Base-by-base conservation (phyloP, 1,140 invertebrate genomes). In the Drosophila setifemur region DNA sequence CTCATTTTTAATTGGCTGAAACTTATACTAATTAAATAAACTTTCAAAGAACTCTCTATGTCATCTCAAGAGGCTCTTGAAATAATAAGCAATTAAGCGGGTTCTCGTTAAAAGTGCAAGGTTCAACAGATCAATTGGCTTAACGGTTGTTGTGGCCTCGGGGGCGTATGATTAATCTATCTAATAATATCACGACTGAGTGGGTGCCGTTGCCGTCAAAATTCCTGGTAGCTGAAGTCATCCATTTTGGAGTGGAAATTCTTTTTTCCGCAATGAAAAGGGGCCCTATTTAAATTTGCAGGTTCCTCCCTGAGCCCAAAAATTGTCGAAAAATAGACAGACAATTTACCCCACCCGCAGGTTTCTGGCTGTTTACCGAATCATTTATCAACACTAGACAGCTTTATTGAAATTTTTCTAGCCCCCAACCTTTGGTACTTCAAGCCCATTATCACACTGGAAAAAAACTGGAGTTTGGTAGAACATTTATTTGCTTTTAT, bases 121-220 rank as follows among this genome's bases (percentile, higher is more conserved):
- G 67, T 63, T 72, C 18, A 48, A 50, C 26, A 33, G 45, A 58
- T 58, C 49, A 55, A 64, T 66, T 58, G 48, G 40, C 47, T 37
- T 14, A 55, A 33, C 47, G 40, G 67, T 28, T 49, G 60, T 11
- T 39, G 26, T 37, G 39, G 39, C 33, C 47, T 69, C 53, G 67
- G 55, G 61, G 82, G 76, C 61, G 82, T 76, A 73, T 87, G 71
- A 72, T 81, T 86, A 76, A 85, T 85, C 63, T 58, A n/a, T 53
- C 16, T 72, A 45, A 73, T 31, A 52, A 53, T 54, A 33, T 55
- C 33, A 39, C 37, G 39, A 28, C 19, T 12, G 39, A 19, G 37
- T 12, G 33, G 21, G 35, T 50, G 11, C 11, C 5, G 21, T 23
- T 3, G 12, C 33, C 23, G 16, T 29, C 37, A 40, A 19, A 57